These are phyloP conservation scores for Semibalanus balanoides DNA, from an alignment of 1,140 invertebrate species.

Conservation along the genomic window DNA sequence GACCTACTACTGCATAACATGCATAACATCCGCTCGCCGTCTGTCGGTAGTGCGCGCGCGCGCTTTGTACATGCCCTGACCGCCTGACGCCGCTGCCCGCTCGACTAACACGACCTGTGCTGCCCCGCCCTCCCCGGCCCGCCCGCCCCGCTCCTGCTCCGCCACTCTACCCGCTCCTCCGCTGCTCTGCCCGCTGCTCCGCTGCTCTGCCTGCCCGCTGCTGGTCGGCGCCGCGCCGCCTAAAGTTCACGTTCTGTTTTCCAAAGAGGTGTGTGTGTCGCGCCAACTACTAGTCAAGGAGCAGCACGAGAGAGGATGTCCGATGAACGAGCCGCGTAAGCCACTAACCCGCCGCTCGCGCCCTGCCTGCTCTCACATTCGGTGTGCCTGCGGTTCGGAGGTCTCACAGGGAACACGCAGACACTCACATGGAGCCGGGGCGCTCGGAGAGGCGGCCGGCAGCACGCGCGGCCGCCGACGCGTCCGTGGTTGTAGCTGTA, in stretches of 20 bases:
- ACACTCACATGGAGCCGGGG: too few relatives aligned
- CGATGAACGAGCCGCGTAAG: constrained; percentile 12
- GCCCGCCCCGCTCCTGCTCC: background rate
- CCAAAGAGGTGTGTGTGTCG: background rate
- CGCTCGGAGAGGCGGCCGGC: too few relatives aligned
- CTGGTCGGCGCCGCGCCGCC: too few relatives aligned
- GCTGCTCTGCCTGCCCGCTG: background rate
- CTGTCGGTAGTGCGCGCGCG: background rate
- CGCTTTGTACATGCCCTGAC: background rate
- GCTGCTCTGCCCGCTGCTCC: background rate
- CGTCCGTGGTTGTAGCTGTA: background rate
- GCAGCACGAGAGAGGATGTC: constrained; percentile 22
- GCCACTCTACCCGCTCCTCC: too few relatives aligned
- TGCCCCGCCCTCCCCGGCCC: too few relatives aligned
- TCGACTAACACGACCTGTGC: background rate
- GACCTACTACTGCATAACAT: background rate
- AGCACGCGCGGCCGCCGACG: too few relatives aligned
- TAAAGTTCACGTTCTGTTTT: constrained; percentile 3
- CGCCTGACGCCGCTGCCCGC: background rate
- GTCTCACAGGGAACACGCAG: too few relatives aligned
- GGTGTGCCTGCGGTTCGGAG: background rate
- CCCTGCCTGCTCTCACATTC: too few relatives aligned
- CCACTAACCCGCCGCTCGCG: background rate
- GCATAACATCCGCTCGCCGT: background rate
- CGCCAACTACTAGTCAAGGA: constrained; percentile 6